Base-by-base conservation (phyloP, 2,113 vertebrate species). In the Mola mola region DNA sequence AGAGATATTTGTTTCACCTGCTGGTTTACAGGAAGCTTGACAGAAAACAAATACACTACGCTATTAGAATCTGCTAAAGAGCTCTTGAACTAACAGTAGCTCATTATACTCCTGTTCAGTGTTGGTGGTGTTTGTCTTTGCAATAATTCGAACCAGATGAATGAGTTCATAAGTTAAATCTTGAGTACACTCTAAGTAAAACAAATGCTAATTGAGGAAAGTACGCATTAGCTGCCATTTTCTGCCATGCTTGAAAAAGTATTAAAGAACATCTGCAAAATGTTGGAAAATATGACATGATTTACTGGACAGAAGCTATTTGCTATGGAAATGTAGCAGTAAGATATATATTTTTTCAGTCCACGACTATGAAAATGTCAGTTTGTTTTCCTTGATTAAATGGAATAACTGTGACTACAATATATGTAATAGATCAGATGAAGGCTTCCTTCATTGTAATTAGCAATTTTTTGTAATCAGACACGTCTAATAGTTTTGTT, bases 391-490 rank as follows among this genome's bases (percentile, higher is more conserved):
- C n/a, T n/a, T n/a, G n/a, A n/a, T n/a, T n/a, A n/a, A 31, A 20
- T 83, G 50, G 61, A 82, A 73, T 64, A 72, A 67, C 59, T 59
- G 57, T 34, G 36, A 83, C 66, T 75, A 51, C 28, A 60, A 61
- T 69, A 28, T 51, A 65, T 86, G 65, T 75, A 84, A 79, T 69
- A 81, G 58, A 75, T 69, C 31, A 65, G 53, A 55, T n/a, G 34
- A 72, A 74, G 49, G 46, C 40, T 59, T 79, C 65, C 72, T 62
- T 40, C 24, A 70, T 28, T n/a, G 24, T 34, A 46, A 71, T 84
- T 51, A 72, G 66, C 65, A 66, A 74, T 78, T 66, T 85, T 79
- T 78, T 29, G 62, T 88, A 87, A 88, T 86, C 82, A 82, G 77
- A 83, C 83, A 41, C 63, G 40, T 42, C 13, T 79, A 82, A 87